Evolutionary conservation across 2,888 invertebrate species (phyloP).

Genomic region (Rhynchonema sp.): DNA sequence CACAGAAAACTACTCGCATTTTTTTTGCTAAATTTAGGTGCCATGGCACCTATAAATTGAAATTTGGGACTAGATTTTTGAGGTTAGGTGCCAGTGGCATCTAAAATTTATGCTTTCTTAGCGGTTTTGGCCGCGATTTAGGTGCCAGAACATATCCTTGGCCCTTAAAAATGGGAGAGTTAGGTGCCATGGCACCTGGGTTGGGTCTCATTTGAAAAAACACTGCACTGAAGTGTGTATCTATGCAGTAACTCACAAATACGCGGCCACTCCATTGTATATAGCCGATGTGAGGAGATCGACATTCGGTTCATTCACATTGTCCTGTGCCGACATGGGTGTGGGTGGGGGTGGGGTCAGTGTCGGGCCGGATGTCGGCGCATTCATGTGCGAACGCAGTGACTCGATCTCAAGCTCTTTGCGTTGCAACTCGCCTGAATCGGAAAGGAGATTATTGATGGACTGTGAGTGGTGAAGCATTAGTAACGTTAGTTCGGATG

Average conservation of each 20-base stretch:
- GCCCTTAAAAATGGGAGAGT: no score
- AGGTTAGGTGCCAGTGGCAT: no score
- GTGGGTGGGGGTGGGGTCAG: constrained; percentile 3
- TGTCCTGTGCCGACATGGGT: not conserved
- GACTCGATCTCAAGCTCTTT: not conserved
- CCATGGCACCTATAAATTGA: no score
- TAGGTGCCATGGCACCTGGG: no score
- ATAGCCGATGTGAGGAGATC: not conserved
- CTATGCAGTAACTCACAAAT: not conserved
- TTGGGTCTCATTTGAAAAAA: not conserved
- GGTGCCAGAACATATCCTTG: no score
- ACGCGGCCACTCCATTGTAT: not conserved
- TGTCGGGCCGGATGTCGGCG: not conserved
- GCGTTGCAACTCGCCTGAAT: not conserved
- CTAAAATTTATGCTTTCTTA: no score
- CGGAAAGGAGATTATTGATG: not conserved
- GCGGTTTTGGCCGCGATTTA: no score
- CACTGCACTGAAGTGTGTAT: not conserved
- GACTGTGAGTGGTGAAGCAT: no score
- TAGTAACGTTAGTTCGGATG: no score
- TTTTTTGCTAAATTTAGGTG: no score
- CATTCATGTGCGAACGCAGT: not conserved
- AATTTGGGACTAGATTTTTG: no score
- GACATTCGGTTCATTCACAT: not conserved
- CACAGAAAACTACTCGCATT: no score